Conservation (phyloP, 2,113 vertebrate species). For the Empidonax alnorum region DNA sequence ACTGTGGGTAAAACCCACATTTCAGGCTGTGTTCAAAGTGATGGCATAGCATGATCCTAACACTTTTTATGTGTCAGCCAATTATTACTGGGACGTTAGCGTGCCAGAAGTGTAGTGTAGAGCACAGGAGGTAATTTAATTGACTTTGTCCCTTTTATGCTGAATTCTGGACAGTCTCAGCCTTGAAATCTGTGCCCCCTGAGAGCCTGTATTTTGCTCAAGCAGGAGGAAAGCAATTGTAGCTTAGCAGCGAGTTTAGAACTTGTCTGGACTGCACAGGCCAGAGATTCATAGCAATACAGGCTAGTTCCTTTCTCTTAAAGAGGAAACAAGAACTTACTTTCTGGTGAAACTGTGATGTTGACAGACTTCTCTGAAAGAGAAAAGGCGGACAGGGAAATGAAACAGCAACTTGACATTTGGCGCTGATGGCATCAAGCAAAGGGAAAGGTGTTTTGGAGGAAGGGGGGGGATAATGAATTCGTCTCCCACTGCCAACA, state of each 20-base stretch:
- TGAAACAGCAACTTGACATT: background rate
- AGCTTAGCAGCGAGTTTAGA: background rate
- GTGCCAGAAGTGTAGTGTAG: background rate
- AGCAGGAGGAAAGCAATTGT: background rate
- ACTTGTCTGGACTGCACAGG: background rate
- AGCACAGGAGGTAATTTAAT: background rate
- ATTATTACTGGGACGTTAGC: background rate
- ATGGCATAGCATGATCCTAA: background rate
- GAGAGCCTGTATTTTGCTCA: background rate
- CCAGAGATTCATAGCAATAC: background rate
- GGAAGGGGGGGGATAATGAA: accelerated
- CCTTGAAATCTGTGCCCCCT: background rate
- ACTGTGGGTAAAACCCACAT: background rate
- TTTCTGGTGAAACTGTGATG: background rate
- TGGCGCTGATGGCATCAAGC: background rate
- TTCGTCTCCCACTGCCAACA: background rate
- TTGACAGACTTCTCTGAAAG: background rate
- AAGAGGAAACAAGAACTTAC: conserved; percentile 8
- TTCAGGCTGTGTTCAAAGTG: background rate
- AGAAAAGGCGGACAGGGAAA: background rate
- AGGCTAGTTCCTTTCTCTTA: background rate
- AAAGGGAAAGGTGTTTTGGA: background rate
- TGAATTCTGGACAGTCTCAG: background rate
- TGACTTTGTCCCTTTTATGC: background rate
- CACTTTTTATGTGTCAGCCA: background rate